These are phyloP conservation scores for Todiramphus saurophagus DNA, from an alignment of 2,113 vertebrate genomes.

Conservation along the genomic window DNA sequence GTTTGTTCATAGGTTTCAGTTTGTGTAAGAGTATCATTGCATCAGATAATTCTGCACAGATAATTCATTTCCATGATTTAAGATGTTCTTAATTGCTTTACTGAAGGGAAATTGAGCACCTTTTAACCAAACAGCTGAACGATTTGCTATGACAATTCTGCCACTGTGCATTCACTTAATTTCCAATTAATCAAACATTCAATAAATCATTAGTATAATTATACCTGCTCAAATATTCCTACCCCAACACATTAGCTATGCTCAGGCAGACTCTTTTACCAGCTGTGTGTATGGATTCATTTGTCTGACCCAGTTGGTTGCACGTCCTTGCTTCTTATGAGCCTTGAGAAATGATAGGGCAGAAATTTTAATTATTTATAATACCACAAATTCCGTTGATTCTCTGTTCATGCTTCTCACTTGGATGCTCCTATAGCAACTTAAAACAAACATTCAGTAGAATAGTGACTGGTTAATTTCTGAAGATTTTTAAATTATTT, in stretches of 20 bases:
- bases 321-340: conserved; percentile 50
- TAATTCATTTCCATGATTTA: conserved; percentile 68
- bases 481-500: conserved; percentile 71
- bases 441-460: conserved; percentile 61
- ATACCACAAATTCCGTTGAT: conserved; percentile 50
- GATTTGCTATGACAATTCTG: conserved; percentile 80
- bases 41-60: neutral
- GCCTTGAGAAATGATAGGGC: conserved; percentile 70
- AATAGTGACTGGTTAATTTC: conserved; percentile 71
- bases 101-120: conserved; percentile 70
- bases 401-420: conserved; percentile 50
- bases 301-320: conserved; percentile 75
- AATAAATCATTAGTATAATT: conserved; percentile 85
- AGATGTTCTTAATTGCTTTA: conserved; percentile 76
- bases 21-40: neutral
- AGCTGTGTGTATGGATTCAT: conserved; percentile 61
- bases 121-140: conserved; percentile 79
- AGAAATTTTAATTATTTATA: conserved; percentile 78
- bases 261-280: conserved; percentile 47
- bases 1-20: neutral
- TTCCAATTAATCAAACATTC: conserved; percentile 84
- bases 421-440: conserved; percentile 62
- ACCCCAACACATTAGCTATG: conserved; percentile 66
- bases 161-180: conserved; percentile 79
- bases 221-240: conserved; percentile 70